Evolutionary conservation across 1,140 invertebrate species (phyloP), one percentile per base, ranked within the genome.

Genomic region (Diorhabda sublineata): DNA sequence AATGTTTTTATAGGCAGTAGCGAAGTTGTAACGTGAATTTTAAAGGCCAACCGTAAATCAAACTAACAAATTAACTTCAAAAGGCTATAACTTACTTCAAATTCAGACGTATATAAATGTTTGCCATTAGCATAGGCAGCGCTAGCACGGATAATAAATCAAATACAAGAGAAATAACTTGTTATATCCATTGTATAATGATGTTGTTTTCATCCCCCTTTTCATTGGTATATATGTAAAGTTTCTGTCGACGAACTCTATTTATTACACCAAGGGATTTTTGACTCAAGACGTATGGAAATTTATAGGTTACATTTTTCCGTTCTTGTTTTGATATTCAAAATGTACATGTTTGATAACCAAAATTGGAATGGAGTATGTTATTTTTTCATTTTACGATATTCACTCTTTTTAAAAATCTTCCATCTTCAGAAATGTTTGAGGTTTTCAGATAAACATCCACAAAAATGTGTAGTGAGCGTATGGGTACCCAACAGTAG

Each of bases 1-100:
- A 8, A 43, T 45, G 44, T 62, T n/a, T 62, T 62, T 62, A 44
- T 62, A 44, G 61, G 9, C 61, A 44, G 44, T 11, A 59, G 44
- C 61, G n/a, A 62, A 62, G 42, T 62, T 43, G 45, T 62, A 62
- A 62, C 45, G 45, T 47, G 61, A 62, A 70, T 70, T 71, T 74
- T 71, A 71, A 70, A 71, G 70, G 68, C 69, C 71, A 69, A 63
- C 70, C 78, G 78, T 80, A 80, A 80, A 80, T 80, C 79, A 79
- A 80, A 80, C 76, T 78, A 80, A 80, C 79, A 80, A 80, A 80
- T 80, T 80, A 80, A 80, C 77, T 79, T 77, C 76, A 75, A 78
- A 78, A 79, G 73, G 76, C 75, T 75, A 78, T 80, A 80, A 79
- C 74, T 79, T 80, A 77, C 73, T 76, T 67, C 71, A 67, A 73